These are phyloP conservation scores for Dolichoris vasculosae DNA, from an alignment of 1,140 invertebrate species.

Conservation along the genomic window DNA sequence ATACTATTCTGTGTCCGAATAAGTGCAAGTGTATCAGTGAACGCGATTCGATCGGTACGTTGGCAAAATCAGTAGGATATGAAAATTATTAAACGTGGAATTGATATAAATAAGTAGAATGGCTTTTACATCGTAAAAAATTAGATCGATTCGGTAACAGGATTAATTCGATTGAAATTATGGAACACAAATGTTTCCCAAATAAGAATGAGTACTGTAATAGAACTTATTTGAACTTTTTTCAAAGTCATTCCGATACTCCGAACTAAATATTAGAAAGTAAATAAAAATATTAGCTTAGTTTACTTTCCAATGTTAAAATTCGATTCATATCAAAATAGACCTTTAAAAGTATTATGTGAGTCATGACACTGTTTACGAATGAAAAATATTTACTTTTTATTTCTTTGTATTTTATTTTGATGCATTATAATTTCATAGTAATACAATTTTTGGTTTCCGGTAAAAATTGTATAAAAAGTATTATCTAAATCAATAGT, in stretches of 20 bases:
- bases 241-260: not conserved
- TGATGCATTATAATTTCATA: not conserved
- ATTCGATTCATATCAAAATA: constrained; percentile 11
- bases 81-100: constrained; percentile 37
- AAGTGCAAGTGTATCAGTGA: not conserved
- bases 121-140: constrained; percentile 11
- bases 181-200: not conserved
- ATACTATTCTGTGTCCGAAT: not conserved
- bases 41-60: not conserved
- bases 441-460: no score
- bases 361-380: not conserved
- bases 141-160: not conserved
- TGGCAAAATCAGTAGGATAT: constrained; percentile 1
- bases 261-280: constrained; percentile 1
- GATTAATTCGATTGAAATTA: not conserved
- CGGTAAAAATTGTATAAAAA: not conserved
- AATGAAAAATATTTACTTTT: not conserved
- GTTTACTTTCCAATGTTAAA: constrained; percentile 13
- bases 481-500: not conserved
- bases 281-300: constrained; percentile 6
- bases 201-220: not conserved
- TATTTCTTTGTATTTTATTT: not conserved
- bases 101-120: not conserved
- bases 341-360: not conserved
- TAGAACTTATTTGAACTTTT: constrained; percentile 19